Percentiles rank a stretch among this genome's conserved stretches.
These are phyloP conservation scores for Diaprepes abbreviatus DNA, from an alignment of 2,888 invertebrate genomes.

Conservation along the genomic window DNA sequence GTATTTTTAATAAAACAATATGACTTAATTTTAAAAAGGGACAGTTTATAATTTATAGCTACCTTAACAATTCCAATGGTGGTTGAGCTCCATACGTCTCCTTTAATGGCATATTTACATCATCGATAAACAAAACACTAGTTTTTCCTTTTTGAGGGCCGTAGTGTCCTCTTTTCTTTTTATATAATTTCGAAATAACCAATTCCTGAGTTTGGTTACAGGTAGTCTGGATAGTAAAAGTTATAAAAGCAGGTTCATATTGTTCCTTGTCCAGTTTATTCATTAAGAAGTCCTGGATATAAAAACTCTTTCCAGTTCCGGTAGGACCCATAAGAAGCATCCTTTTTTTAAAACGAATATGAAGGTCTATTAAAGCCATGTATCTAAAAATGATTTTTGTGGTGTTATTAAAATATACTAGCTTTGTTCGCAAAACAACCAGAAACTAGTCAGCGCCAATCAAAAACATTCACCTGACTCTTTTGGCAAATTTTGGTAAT, in stretches of 20 bases:
- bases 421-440: too few relatives aligned
- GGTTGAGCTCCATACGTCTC: slow-evolving; percentile 89
- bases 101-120: slow-evolving; percentile 89
- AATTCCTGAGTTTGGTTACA: slow-evolving; percentile 88
- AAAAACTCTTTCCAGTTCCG: slow-evolving; percentile 89
- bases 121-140: slow-evolving; percentile 86
- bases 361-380: slow-evolving; percentile 79
- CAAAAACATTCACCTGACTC: too few relatives aligned
- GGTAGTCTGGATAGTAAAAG: slow-evolving; percentile 86
- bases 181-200: slow-evolving; percentile 75
- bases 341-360: slow-evolving; percentile 79
- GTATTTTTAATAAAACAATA: too few relatives aligned
- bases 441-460: too few relatives aligned
- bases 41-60: too few relatives aligned
- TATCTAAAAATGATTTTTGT: slow-evolving; percentile 69
- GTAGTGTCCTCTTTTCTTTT: slow-evolving; percentile 78
- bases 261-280: slow-evolving; percentile 76
- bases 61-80: slow-evolving; percentile 84
- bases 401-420: too few relatives aligned
- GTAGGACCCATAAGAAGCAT: slow-evolving; percentile 85
- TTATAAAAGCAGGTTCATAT: slow-evolving; percentile 83
- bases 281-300: slow-evolving; percentile 80
- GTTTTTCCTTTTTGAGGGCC: slow-evolving; percentile 82
- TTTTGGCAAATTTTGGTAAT: too few relatives aligned
- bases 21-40: too few relatives aligned